Base-by-base conservation (phyloP, 2,797 vertebrate species). In the Trachurus trachurus region DNA sequence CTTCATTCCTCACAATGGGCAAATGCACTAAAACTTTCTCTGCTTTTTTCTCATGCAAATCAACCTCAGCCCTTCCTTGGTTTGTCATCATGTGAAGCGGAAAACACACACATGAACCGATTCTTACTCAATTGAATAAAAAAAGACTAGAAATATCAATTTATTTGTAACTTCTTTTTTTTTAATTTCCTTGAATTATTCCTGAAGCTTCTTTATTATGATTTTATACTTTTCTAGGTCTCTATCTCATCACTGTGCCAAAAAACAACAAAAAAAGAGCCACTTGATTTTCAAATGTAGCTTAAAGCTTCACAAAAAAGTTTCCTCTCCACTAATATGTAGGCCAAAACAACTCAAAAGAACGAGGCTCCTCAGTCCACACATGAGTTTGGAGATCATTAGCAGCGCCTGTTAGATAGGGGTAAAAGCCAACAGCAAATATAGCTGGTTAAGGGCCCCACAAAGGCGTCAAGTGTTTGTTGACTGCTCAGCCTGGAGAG, bases 11-110 rank as follows among this genome's bases (percentile, higher is more conserved):
- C 94, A 99, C 97, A 99, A 99, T 96, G 92, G 96, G 6, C 92
- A 96, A 96, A 97, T 93, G 96, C 97, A 97, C 96, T 97, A 96
- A 97, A 97, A 97, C 96, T 97, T 97, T 97, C 96, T 82, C 45
- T 49, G 54, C 54, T 88, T 78, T 85, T 94, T 98, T 98, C 96
- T 97, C 96, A 99, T 99, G 98, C 96, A 97, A 99, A 99, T 99
- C 87, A 26, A 62, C 67, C 80, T 91, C 91, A 88, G 96, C 95
- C 76, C 58, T 80, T 95, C 76, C 81, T 17, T 58, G 66, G 78
- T 67, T 64, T 76, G 82, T 88, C 84, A 93, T 96, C 95, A 91
- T 94, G 94, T 95, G 96, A 95, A 95, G 96, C 90, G 95, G 96
- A 97, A 96, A 96, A 91, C 95, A 94, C 94, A 94, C 94, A 93